Percentiles rank a stretch among this genome's conserved stretches.
Conservation (phyloP, 2,888 invertebrate genomes). For the Netelia virgata region DNA sequence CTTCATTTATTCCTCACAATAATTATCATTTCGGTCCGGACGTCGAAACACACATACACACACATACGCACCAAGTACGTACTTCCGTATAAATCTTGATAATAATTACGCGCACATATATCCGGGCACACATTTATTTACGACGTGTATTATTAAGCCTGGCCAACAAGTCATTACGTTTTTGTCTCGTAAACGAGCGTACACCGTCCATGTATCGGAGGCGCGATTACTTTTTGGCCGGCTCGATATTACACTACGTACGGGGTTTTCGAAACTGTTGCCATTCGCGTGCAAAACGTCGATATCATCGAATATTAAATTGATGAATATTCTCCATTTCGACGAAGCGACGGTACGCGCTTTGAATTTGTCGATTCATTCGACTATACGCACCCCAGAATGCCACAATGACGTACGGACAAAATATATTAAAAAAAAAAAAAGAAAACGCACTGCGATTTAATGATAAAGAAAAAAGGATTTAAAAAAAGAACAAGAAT, state of each 20-base stretch:
- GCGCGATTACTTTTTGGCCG: no score
- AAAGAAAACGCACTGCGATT: constrained; percentile 4
- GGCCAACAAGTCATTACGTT: no score
- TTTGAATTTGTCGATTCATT: constrained; percentile 14
- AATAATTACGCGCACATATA: constrained; percentile 56
- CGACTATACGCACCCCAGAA: constrained; percentile 2
- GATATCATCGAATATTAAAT: constrained; percentile 4
- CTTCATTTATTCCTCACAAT: constrained; percentile 27
- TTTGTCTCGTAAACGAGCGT: no score
- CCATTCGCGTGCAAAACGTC: not conserved
- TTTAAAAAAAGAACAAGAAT: constrained; percentile 33
- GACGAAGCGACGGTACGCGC: constrained; percentile 8
- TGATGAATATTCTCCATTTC: constrained; percentile 2
- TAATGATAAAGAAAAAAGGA: not conserved
- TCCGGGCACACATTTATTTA: constrained; percentile 13
- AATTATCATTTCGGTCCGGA: constrained; percentile 53
- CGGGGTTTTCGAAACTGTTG: not conserved
- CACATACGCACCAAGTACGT: not conserved
- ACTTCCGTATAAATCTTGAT: constrained; percentile 36
- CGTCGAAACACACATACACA: constrained; percentile 34
- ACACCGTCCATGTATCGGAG: no score
- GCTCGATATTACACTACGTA: no score
- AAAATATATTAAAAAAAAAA: constrained; percentile 22
- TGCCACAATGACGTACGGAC: constrained; percentile 37
- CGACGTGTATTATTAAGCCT: no score